A percentile compares a stretch with the other conserved stretches of the same genome.
Evolutionary conservation across 1,140 invertebrate species (phyloP).

Genomic region (Ctenoplectra terminalis): DNA sequence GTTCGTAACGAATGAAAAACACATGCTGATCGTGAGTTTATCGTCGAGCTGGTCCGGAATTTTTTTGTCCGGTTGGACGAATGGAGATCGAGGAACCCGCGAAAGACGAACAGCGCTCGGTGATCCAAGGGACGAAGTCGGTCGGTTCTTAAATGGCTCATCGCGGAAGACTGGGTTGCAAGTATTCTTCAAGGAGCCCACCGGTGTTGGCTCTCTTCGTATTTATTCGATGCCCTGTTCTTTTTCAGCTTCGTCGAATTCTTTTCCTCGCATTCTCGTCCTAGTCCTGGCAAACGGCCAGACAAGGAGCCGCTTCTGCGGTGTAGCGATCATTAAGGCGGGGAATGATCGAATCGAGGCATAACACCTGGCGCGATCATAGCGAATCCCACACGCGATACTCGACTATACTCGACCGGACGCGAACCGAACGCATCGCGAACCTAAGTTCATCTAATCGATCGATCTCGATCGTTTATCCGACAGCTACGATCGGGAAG

Average conservation of each 20-base stretch:
- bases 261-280: neutral
- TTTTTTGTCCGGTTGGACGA: constrained; percentile 21
- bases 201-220: constrained; percentile 26
- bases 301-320: constrained; percentile 12
- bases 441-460: constrained; percentile 53
- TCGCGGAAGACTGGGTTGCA: constrained; percentile 60
- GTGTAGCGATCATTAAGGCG: constrained; percentile 66
- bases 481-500: neutral
- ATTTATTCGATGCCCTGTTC: constrained; percentile 15
- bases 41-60: constrained; percentile 29
- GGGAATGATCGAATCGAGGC: constrained; percentile 63
- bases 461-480: constrained; percentile 45
- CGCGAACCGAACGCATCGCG: constrained; percentile 38
- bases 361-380: constrained; percentile 67
- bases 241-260: neutral
- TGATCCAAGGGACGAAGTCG: constrained; percentile 22
- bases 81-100: neutral
- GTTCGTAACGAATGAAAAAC: constrained; percentile 1
- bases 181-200: constrained; percentile 40
- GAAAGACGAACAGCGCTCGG: neutral
- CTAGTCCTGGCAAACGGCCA: constrained; percentile 17
- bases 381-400: constrained; percentile 67
- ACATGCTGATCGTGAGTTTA: constrained; percentile 16
- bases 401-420: constrained; percentile 47
- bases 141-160: constrained; percentile 59